These are phyloP conservation scores for Tridacna crocea DNA, from an alignment of 2,888 invertebrate species.

Conservation along the genomic window DNA sequence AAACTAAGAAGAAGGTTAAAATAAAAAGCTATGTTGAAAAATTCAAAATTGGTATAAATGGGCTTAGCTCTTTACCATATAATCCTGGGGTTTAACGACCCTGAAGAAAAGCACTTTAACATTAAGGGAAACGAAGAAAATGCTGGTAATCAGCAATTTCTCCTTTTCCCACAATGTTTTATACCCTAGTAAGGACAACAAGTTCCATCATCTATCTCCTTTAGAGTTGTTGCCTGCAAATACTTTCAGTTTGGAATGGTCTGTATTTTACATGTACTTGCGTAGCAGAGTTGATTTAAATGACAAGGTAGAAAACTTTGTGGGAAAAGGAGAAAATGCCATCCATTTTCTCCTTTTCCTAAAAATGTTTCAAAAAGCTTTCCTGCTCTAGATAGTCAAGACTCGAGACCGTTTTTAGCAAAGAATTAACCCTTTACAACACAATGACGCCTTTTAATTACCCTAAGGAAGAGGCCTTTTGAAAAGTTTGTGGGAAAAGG, in stretches of 20 bases:
- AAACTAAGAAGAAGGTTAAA: too few species aligned
- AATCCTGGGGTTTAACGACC: not conserved
- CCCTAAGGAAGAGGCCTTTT: too few species aligned
- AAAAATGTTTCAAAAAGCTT: not conserved
- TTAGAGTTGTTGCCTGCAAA: not conserved
- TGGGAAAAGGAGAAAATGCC: conserved; percentile 5
- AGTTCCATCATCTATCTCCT: not conserved
- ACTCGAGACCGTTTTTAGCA: too few species aligned
- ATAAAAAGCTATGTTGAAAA: too few species aligned
- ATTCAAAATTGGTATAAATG: too few species aligned
- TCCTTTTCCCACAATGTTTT: conserved; percentile 7
- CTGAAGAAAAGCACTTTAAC: not conserved
- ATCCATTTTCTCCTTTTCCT: not conserved
- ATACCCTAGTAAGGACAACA: not conserved
- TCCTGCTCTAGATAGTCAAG: too few species aligned
- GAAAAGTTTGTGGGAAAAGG: too few species aligned
- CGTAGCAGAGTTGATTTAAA: not conserved
- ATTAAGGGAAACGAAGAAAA: not conserved
- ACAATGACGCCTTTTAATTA: too few species aligned
- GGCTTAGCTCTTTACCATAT: not conserved
- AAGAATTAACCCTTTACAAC: too few species aligned
- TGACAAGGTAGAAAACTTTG: not conserved
- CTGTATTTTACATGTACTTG: not conserved
- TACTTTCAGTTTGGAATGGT: not conserved
- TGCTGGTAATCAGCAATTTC: not conserved